phyloP scores from a whole-genome alignment of 2,113 vertebrate genomes.

The Forbesichthys agassizii region DNA sequence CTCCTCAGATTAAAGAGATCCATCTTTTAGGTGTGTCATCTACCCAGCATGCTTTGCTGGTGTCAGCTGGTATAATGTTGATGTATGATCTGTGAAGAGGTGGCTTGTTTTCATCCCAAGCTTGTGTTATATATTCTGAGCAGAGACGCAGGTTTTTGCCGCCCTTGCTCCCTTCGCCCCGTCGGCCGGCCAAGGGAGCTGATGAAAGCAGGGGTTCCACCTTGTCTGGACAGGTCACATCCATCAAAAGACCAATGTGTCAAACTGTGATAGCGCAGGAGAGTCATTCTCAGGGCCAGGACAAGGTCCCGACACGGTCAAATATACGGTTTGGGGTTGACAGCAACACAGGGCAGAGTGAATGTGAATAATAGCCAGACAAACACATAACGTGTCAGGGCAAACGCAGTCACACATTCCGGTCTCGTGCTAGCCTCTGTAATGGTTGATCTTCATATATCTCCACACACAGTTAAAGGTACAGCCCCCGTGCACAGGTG shows the following conservation, averaged over 20 bases:
- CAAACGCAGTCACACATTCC: too few species aligned
- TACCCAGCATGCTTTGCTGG: conserved; percentile 68
- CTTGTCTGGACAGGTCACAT: conserved; percentile 63
- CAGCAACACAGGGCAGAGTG: neutral
- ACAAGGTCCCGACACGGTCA: neutral
- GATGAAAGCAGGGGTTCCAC: conserved; percentile 71
- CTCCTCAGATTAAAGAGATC: conserved; percentile 51
- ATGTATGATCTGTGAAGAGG: conserved; percentile 74
- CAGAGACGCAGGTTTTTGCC: conserved; percentile 29
- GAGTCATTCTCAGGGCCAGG: conserved; percentile 43
- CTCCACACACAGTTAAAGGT: neutral
- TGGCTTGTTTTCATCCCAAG: conserved; percentile 61
- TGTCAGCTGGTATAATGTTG: conserved; percentile 67
- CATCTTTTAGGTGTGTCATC: conserved; percentile 60
- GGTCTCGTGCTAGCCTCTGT: neutral
- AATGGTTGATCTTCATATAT: neutral
- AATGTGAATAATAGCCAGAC: too few species aligned
- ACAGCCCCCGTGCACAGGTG: neutral
- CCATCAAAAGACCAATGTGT: conserved; percentile 58
- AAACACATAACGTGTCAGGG: too few species aligned
- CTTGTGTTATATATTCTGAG: conserved; percentile 64
- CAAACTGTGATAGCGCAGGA: conserved; percentile 38
- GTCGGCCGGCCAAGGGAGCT: conserved; percentile 44
- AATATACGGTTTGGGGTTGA: conserved; percentile 21
- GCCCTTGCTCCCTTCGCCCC: conserved; percentile 16